Percentiles rank a stretch among this genome's conserved stretches.
These are phyloP conservation scores for Anoplopoma fimbria DNA, from an alignment of 2,113 vertebrate genomes.

Conservation along the genomic window DNA sequence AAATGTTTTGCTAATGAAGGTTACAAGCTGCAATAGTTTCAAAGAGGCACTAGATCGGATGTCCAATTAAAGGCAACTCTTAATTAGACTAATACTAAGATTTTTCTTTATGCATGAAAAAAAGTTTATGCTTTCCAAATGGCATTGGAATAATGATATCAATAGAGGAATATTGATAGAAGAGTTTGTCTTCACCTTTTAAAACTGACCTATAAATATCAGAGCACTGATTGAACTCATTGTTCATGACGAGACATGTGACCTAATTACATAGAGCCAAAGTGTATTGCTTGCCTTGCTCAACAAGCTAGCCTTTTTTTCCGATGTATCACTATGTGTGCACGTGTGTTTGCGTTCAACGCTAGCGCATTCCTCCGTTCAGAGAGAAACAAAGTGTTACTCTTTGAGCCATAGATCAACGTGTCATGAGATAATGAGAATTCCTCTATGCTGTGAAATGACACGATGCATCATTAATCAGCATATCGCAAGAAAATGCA, in stretches of 20 bases:
- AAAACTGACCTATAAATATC: background rate
- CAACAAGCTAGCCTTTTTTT: background rate
- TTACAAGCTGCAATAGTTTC: background rate
- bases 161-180: background rate
- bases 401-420: constrained; percentile 57
- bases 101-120: background rate
- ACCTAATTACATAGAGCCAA: background rate
- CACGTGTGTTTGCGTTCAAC: background rate
- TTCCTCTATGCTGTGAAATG: constrained; percentile 56
- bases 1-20: background rate
- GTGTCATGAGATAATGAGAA: constrained; percentile 65
- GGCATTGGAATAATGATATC: background rate
- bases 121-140: background rate
- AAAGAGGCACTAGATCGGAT: background rate
- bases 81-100: background rate
- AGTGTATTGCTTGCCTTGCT: background rate
- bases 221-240: background rate
- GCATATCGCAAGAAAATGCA: constrained; percentile 78
- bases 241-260: background rate
- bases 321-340: background rate
- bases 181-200: constrained; percentile 22
- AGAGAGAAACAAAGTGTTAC: constrained; percentile 13
- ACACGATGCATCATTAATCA: constrained; percentile 79
- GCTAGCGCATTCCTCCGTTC: constrained; percentile 19
- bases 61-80: background rate